These are phyloP conservation scores for Aurelia sp. DNA, from an alignment of 30 jellyfish, hydroid and myxozoan species.

Conservation along the genomic window DNA sequence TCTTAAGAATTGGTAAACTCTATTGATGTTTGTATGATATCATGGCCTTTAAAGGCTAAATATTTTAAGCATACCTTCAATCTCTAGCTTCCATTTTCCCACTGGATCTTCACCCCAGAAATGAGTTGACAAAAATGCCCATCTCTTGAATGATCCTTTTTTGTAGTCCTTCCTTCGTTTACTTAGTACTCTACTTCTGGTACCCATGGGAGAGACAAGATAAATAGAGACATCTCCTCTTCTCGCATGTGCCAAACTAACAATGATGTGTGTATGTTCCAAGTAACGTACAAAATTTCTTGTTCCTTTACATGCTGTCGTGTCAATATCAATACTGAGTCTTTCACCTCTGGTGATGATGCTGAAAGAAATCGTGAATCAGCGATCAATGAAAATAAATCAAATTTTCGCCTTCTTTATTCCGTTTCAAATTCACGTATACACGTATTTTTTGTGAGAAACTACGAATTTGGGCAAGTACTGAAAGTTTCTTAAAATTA, in stretches of 20 bases:
- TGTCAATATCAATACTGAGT: constrained; percentile 54
- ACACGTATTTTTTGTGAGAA: too few relatives aligned
- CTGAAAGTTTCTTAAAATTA: too few relatives aligned
- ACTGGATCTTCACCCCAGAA: constrained; percentile 96
- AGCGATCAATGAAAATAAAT: too few relatives aligned
- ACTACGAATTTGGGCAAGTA: too few relatives aligned
- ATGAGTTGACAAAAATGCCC: constrained; percentile 93
- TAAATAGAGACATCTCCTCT: constrained; percentile 89
- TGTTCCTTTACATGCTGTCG: constrained; percentile 85
- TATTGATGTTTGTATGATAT: too few relatives aligned
- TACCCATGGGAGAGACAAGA: constrained; percentile 89
- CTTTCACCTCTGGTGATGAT: constrained; percentile 70
- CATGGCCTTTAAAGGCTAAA: too few relatives aligned
- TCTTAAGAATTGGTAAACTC: too few relatives aligned
- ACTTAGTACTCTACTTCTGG: constrained; percentile 82
- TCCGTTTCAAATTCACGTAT: too few relatives aligned
- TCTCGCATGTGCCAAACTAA: constrained; percentile 74
- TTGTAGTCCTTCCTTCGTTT: constrained; percentile 65
- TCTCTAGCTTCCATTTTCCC: constrained; percentile 85
- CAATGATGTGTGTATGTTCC: constrained; percentile 89
- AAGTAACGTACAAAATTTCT: constrained; percentile 67
- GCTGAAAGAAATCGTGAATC: constrained; percentile 16
- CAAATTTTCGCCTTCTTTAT: too few relatives aligned
- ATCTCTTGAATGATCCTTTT: constrained; percentile 64
- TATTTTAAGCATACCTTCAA: constrained; percentile 28